Base-by-base conservation (phyloP, 2,888 invertebrate species). In the Caenorhabditis sp. region DNA sequence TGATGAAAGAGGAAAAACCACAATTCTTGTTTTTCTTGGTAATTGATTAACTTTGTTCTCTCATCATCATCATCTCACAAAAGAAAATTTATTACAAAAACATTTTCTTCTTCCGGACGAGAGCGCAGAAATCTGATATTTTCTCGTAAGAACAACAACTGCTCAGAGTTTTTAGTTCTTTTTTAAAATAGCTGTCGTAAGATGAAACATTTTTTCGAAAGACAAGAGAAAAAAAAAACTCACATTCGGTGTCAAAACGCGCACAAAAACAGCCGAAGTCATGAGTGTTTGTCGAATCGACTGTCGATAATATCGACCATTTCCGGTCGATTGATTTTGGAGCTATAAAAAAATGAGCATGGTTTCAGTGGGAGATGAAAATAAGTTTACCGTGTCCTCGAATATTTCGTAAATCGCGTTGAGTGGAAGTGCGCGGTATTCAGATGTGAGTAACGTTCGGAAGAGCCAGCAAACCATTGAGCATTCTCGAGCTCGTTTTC, bases 391-490 rank as follows among this genome's bases (percentile, higher is more conserved):
- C 62, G 76, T 78, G 14, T 79, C 77, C 57, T 81, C 78, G 57
- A 81, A 81, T 1, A 78, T 71, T 58, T 79, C 81, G 36, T 78
- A 79, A 26, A 81, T 78, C 21, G 77, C 77, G 51, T 78, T 78
- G 31, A 79, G 62, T 1, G 81, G 81, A 12, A 81, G 61, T 1
- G 81, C 77, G 14, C 78, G 77, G 66, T 79, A 81, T 50, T 81
- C 81, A 0, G 81, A 77, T 12, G 81, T 77, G 43, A 81, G 73
- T 12, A 81, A 66, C 17, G 78, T 79, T 57, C 81, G 69, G 61
- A 81, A 79, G 36, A 81, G 65, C 81, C 81, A 81, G 51, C 81
- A 81, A 21, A 79, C 75, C 76, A 81, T 75, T 23, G 79, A 73
- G 49, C 81, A 81, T 53, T 81, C 81, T 36, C 79, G 77, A 49